Base-by-base conservation (phyloP, 2,888 invertebrate species). In the Limenitis camilla region DNA sequence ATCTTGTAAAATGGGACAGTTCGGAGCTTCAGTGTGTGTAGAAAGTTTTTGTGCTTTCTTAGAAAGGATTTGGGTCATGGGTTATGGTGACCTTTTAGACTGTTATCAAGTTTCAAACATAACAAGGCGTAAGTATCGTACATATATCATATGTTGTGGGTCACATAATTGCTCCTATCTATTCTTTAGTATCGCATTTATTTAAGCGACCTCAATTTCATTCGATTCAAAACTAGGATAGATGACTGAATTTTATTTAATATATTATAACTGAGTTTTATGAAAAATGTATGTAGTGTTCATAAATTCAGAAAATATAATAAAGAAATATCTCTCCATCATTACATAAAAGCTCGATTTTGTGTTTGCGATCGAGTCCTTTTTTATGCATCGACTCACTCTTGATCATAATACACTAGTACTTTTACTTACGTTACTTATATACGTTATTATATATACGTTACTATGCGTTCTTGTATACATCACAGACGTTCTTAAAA, bases 1-100 rank as follows among this genome's bases (percentile, higher is more conserved):
- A 46, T 63, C 64, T 63, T 74, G 66, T 74, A 68, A 64, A 63
- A 72, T 69, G 76, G 73, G 77, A 66, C 59, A 61, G 66, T 62
- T 62, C 61, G 58, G 65, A 62, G 83, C 84, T 85, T 85, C 50
- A 81, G 81, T 85, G 85, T 86, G 81, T 70, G 85, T 86, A 86
- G 84, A 76, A 51, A 65, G 67, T 68, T 67, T 68, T 77, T 81
- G 78, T 83, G 84, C 81, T 83, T 73, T 64, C 67, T 59, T 65
- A 66, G 60, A 60, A 49, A 61, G 59, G 49, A 64, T 56, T 62
- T 63, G 56, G 56, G 61, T 72, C 76, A 77, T 78, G 79, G 81
- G 81, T 72, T 66, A 72, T 64, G 78, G 76, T 76, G 65, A 11
- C 40, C 56, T 52, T 31, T 73, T 68, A 59, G 69, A 68, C 65